Evolutionary conservation across 1,140 invertebrate species (phyloP), one percentile per base, ranked within the genome.

Genomic region (Nylanderia fulva): DNA sequence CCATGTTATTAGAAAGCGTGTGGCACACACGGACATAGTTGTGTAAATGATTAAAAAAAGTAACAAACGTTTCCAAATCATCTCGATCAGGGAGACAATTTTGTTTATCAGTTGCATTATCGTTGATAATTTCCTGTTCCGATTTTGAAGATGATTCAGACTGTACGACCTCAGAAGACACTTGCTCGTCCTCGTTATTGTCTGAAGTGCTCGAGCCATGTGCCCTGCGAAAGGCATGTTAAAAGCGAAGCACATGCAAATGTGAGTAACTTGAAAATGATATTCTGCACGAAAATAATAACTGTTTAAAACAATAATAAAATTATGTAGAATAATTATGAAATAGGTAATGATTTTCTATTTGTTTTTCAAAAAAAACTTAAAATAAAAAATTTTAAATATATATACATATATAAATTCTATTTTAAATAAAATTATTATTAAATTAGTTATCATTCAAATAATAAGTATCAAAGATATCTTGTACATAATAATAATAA

Each of bases 201-300:
- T 82, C 52, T 60, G 77, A 42, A 80, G 77, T 72, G 64, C 39
- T 42, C 24, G 27, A 42, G 29, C 6, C n/a, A 45, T 0, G 11
- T 82, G 52, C 5, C 66, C 77, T 82, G 39, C 0, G 66, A 13
- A 82, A 48, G 45, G 45, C 58, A 60, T 82, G 66, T 71, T 82
- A 82, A 45, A 82, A 82, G 77, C 77, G 66, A 72, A 72, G 66
- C 52, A 60, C 24, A 8, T 75, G 72, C 82, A 7, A 61, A 52
- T 24, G 33, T 64, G 29, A 75, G 18, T 77, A 8, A 84, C 6
- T 63, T 63, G n/a, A 11, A 75, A 15, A 48, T 77, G 29, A 77
- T 66, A 29, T 77, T 60, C 1, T 24, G 24, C 24, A 18, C 8
- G 2, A 63, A 76, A 76, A 45, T 42, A 27, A 42, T 63, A 63